Base-by-base conservation (phyloP, 2,888 invertebrate species). In the Melanostoma scalare region DNA sequence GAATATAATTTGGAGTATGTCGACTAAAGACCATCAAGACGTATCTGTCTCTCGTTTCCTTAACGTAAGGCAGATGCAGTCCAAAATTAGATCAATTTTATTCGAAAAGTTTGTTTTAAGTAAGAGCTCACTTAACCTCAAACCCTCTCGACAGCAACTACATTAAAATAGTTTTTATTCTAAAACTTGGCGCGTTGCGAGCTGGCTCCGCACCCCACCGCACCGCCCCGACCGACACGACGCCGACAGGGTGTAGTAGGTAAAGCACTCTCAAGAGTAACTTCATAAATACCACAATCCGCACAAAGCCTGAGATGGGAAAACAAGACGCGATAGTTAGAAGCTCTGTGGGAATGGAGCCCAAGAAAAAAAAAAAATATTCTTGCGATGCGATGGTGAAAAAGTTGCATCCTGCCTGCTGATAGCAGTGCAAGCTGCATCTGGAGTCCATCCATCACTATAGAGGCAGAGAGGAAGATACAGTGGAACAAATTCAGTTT, bases 401-500 rank as follows among this genome's bases (percentile, higher is more conserved):
- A 84, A 84, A 84, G 84, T 84, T 79, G 78, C 65, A 79, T 84
- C 84, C 78, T 78, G 58, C 53, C 8, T 8, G 4, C 52, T 68
- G 69, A 6, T 38, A 61, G 61, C 60, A 60, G 52, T 60, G 58
- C 52, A 65, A 60, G 44, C 61, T 63, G 55, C 74, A 79, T 67
- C 84, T 79, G 74, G 69, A 84, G 84, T 84, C 84, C 79, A 84
- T 84, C 84, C 78, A 84, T 84, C 84, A 79, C 74, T 69, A n/a
- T n/a, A 31, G 48, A 56, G 55, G 36, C 50, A 77, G 44, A 48
- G 36, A 53, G 31, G 58, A 46, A 79, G 74, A 71, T 75, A 79
- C 53, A 75, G 74, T 75, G 71, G 71, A 84, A 79, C 84, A 84
- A 84, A 84, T 84, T 84, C 61, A 84, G 84, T 84, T 84, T 84